Conservation (phyloP, 2,888 invertebrate species). For the Chrysotoxum bicinctum region DNA sequence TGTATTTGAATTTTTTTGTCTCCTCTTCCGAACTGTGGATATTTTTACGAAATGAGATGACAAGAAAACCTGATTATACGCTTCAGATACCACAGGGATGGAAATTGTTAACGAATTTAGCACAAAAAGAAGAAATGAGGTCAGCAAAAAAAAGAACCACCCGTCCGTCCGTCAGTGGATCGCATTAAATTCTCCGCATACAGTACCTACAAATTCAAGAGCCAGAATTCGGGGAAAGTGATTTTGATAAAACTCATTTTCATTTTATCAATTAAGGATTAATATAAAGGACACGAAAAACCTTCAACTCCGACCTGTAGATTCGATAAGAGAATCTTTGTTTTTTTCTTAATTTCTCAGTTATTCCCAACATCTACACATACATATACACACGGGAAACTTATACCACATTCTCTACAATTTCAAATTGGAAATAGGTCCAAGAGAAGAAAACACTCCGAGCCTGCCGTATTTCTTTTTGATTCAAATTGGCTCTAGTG, state of each 20-base stretch:
- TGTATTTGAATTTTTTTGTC: not conserved
- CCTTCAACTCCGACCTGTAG: not conserved
- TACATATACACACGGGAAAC: no score
- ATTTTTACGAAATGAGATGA: slow-evolving; percentile 47
- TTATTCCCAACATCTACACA: no score
- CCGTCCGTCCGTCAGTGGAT: not conserved
- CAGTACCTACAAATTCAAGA: not conserved
- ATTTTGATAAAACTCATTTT: slow-evolving; percentile 23
- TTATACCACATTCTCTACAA: no score
- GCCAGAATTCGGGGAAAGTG: slow-evolving; percentile 3
- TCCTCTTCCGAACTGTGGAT: slow-evolving; percentile 8
- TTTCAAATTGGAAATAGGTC: no score
- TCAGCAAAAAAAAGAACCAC: slow-evolving; percentile 22
- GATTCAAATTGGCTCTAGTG: no score
- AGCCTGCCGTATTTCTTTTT: no score
- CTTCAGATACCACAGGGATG: slow-evolving; percentile 51
- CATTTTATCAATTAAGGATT: slow-evolving; percentile 21
- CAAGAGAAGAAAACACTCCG: no score
- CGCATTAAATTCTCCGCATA: slow-evolving; percentile 24
- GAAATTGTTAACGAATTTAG: slow-evolving; percentile 57
- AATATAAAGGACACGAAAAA: not conserved
- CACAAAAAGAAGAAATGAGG: slow-evolving; percentile 11
- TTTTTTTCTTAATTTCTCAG: no score
- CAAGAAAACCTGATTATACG: slow-evolving; percentile 66
- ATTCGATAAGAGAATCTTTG: not conserved